Conservation (phyloP, 2,888 invertebrate genomes). For the Rutpela maculata region DNA sequence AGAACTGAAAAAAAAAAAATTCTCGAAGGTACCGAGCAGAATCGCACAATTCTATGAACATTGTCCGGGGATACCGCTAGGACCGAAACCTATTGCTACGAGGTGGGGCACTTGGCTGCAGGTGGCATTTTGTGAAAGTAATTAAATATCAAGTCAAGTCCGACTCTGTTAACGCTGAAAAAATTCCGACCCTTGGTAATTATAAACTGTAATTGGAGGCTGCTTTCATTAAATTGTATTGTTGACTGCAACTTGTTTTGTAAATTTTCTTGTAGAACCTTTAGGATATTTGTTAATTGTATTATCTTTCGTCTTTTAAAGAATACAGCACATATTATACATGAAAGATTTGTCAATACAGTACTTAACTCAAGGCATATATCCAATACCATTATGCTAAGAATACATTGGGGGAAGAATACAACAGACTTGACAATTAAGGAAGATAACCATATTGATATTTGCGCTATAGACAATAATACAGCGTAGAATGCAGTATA, state of each 20-base stretch:
- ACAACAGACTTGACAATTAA: not conserved
- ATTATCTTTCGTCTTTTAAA: slow-evolving; percentile 42
- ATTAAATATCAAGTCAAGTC: no score
- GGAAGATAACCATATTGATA: not conserved
- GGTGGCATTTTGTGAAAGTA: no score
- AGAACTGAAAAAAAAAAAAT: no score
- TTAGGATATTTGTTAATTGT: slow-evolving; percentile 28
- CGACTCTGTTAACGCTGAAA: no score
- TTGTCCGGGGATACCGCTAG: no score
- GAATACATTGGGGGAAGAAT: not conserved
- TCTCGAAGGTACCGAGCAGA: no score
- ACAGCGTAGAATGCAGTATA: slow-evolving; percentile 38
- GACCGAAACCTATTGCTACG: no score
- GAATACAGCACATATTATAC: slow-evolving; percentile 38
- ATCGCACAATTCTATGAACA: no score
- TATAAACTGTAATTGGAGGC: slow-evolving; percentile 2
- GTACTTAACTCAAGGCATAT: not conserved
- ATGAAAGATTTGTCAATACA: slow-evolving; percentile 19
- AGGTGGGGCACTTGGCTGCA: no score
- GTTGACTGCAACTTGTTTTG: slow-evolving; percentile 37
- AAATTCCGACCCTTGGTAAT: no score
- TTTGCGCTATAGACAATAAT: slow-evolving; percentile 34
- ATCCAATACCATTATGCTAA: not conserved
- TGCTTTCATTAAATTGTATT: slow-evolving; percentile 21
- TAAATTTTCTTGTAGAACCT: slow-evolving; percentile 39